Conservation (phyloP, 1,140 invertebrate genomes). For the Physella acuta region DNA sequence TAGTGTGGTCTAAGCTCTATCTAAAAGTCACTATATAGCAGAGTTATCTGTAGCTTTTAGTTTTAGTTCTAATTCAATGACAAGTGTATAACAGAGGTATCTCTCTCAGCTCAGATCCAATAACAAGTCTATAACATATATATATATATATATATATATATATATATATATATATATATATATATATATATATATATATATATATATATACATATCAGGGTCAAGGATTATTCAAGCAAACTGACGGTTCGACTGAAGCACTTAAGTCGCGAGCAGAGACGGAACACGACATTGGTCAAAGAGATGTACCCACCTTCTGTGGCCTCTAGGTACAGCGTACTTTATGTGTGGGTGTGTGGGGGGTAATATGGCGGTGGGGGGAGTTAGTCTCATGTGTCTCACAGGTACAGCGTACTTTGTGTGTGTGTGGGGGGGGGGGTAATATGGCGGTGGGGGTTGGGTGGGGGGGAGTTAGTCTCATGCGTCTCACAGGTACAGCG, state of each 20-base stretch:
- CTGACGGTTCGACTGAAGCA: not conserved
- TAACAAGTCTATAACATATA: not conserved
- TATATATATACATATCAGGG: not conserved
- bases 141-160: not conserved
- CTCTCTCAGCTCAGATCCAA: not conserved
- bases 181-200: not conserved
- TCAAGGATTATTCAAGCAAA: not conserved
- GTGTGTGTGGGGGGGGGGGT: not conserved
- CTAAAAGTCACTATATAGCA: too few species aligned
- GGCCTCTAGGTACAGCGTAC: not conserved
- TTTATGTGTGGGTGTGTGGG: not conserved
- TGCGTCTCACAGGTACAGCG: not conserved
- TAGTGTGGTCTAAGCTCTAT: too few species aligned
- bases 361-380: not conserved
- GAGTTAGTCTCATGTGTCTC: not conserved
- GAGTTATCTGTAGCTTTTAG: not conserved
- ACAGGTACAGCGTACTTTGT: not conserved
- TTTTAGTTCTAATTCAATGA: not conserved
- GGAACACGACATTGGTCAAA: not conserved
- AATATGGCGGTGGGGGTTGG: not conserved
- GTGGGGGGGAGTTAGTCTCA: not conserved
- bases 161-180: not conserved
- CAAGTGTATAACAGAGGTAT: not conserved
- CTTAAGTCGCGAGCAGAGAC: not conserved
- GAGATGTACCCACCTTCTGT: constrained; percentile 7